A percentile compares a stretch with the other conserved stretches of the same genome.
These are phyloP conservation scores for Trichoplusia ni DNA, from an alignment of 1,140 invertebrate species.

Conservation along the genomic window DNA sequence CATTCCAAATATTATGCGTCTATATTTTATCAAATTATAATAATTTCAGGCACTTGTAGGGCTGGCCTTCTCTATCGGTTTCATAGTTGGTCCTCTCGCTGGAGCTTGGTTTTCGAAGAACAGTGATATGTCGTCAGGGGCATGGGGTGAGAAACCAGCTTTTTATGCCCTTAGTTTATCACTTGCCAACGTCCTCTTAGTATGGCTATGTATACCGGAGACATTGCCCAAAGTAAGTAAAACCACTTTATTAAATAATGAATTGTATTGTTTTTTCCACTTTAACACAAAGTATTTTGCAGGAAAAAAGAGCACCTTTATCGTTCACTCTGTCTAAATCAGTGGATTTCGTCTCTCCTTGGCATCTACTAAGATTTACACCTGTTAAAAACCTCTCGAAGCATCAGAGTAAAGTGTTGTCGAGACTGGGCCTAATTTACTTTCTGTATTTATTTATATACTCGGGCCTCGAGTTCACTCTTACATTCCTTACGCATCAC, in stretches of 20 bases:
- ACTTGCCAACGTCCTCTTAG: conserved; percentile 89
- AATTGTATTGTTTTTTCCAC: conserved; percentile 7
- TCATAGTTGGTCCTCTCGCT: conserved; percentile 97
- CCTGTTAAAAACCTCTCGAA: conserved; percentile 83
- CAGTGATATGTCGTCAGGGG: conserved; percentile 49
- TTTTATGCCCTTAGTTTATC: conserved; percentile 91
- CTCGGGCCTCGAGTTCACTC: conserved; percentile 98
- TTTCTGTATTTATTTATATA: conserved; percentile 98
- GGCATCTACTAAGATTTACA: conserved; percentile 83
- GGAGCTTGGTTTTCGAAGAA: conserved; percentile 94
- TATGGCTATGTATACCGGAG: conserved; percentile 91
- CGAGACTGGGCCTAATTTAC: conserved; percentile 91
- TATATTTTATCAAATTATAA: not conserved
- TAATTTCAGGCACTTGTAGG: conserved; percentile 94
- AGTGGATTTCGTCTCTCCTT: conserved; percentile 85
- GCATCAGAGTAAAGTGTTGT: conserved; percentile 85
- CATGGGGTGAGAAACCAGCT: conserved; percentile 94
- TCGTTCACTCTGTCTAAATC: conserved; percentile 86
- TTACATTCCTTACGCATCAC: conserved; percentile 98
- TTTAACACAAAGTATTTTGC: conserved; percentile 58
- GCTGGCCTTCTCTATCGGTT: conserved; percentile 98
- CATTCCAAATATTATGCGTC: no score
- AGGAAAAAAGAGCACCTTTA: conserved; percentile 87
- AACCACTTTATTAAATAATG: not conserved
- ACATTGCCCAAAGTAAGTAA: conserved; percentile 88